phyloP scores from a whole-genome alignment of 2,888 invertebrate genomes.

The Coelinius sp. region DNA sequence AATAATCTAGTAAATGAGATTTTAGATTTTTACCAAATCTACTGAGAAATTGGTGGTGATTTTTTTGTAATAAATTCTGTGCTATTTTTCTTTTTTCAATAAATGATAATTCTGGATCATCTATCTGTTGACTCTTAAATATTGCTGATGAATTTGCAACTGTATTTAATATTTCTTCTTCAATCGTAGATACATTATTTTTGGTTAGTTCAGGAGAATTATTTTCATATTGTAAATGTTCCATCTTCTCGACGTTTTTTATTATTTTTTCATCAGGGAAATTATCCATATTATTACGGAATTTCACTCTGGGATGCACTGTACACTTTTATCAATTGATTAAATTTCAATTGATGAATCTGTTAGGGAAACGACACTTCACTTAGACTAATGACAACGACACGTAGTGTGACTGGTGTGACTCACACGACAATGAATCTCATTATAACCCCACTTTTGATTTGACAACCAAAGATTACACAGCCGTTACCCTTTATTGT shows the following conservation, averaged over 20 bases:
- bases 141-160: constrained; percentile 68
- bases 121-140: constrained; percentile 87
- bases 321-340: too few species aligned
- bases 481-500: too few species aligned
- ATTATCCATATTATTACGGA: background rate
- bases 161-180: constrained; percentile 75
- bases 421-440: background rate
- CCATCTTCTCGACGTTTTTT: constrained; percentile 23
- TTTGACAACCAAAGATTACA: background rate
- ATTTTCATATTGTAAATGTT: background rate
- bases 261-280: background rate
- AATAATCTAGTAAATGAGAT: constrained; percentile 79
- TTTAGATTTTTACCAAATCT: constrained; percentile 84
- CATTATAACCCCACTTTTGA: too few species aligned
- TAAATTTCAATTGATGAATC: too few species aligned
- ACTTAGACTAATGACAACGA: background rate
- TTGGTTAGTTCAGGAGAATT: background rate
- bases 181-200: background rate
- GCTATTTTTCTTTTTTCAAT: constrained; percentile 82
- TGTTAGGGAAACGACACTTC: too few species aligned
- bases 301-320: too few species aligned
- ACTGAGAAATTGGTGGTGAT: constrained; percentile 80
- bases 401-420: too few species aligned
- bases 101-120: constrained; percentile 81
- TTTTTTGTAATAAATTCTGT: constrained; percentile 76